Percentiles rank a stretch among this genome's conserved stretches.
These are phyloP conservation scores for Drosophila histrio DNA, from an alignment of 2,888 invertebrate genomes.

Conservation along the genomic window DNA sequence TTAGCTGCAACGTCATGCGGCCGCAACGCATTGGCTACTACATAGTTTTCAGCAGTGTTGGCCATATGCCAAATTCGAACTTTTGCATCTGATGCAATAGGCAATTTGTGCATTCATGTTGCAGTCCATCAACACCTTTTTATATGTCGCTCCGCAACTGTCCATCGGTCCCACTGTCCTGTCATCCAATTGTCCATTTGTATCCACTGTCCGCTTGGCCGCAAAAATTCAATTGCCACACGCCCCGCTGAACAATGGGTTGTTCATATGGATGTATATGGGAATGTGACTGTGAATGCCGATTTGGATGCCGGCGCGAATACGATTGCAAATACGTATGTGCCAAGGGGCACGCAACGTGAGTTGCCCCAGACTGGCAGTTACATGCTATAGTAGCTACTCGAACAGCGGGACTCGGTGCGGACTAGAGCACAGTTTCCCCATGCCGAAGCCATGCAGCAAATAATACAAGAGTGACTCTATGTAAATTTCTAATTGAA, in stretches of 20 bases:
- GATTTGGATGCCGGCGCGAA: neutral
- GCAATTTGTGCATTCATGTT: constrained; percentile 75
- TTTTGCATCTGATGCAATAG: constrained; percentile 40
- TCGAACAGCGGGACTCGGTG: neutral
- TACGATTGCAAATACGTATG: constrained; percentile 12
- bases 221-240: constrained; percentile 57
- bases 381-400: neutral
- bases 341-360: constrained; percentile 24
- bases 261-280: constrained; percentile 12
- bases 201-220: constrained; percentile 24
- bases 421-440: neutral
- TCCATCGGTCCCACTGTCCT: neutral
- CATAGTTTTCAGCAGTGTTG: constrained; percentile 22
- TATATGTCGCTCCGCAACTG: constrained; percentile 25
- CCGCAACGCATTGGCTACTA: constrained; percentile 27
- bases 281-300: constrained; percentile 1
- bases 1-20: constrained; percentile 66
- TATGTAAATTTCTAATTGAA: constrained; percentile 54
- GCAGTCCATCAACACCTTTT: constrained; percentile 77
- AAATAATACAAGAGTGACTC: constrained; percentile 25
- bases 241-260: constrained; percentile 40
- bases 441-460: constrained; percentile 3
- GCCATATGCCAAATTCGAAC: constrained; percentile 48
- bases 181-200: constrained; percentile 4
- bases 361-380: neutral